phyloP scores from a whole-genome alignment of 2,113 vertebrate genomes.

The Spheniscus mendiculus region DNA sequence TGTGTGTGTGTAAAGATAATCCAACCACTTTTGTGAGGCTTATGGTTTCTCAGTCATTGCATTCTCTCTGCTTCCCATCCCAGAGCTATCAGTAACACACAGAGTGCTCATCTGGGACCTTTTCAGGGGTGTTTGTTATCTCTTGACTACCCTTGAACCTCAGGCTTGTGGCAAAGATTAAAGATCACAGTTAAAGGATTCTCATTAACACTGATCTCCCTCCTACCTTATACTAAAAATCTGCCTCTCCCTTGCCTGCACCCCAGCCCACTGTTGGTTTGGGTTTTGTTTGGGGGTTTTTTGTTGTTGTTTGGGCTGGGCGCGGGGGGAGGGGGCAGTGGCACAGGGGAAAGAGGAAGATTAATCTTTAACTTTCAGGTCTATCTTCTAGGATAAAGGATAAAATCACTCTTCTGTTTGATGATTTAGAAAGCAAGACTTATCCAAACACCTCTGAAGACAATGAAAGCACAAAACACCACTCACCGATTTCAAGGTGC shows the following conservation, averaged over 20 bases:
- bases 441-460: background rate
- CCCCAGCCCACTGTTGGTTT: fast-evolving
- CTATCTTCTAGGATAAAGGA: background rate
- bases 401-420: background rate
- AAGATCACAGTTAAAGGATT: background rate
- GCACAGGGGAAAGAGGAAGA: background rate
- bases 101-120: background rate
- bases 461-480: background rate
- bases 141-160: background rate
- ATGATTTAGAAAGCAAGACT: background rate
- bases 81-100: background rate
- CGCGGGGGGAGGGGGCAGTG: fast-evolving
- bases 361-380: background rate
- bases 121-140: background rate
- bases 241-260: background rate
- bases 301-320: too few species aligned
- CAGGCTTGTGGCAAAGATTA: background rate
- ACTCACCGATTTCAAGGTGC: fast-evolving
- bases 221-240: background rate
- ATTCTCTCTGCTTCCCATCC: background rate
- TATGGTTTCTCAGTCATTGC: background rate
- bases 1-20: background rate
- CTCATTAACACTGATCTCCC: background rate
- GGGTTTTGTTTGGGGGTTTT: background rate
- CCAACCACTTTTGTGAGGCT: background rate